These are phyloP conservation scores for Drosophila subpulchrella DNA, from an alignment of 1,140 invertebrate genomes.

Conservation along the genomic window DNA sequence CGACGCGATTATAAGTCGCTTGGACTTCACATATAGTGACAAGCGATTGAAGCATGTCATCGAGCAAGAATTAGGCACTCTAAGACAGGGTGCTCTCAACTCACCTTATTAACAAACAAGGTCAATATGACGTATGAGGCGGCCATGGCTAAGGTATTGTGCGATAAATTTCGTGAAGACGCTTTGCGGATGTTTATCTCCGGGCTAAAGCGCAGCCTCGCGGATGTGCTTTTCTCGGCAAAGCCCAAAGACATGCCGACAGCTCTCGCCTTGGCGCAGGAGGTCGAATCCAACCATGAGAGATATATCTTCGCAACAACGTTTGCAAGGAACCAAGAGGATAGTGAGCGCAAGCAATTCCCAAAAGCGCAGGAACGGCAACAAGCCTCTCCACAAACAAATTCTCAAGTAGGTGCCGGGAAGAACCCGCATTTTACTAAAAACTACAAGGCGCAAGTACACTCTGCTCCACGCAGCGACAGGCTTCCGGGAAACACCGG, in stretches of 20 bases:
- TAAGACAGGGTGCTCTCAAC: not conserved
- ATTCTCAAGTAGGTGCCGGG: no score
- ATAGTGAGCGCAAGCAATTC: slow-evolving; percentile 11
- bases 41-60: not conserved
- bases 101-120: not conserved
- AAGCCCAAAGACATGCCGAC: slow-evolving; percentile 10
- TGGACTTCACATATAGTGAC: not conserved
- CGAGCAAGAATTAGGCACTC: not conserved
- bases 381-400: no score
- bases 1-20: not conserved
- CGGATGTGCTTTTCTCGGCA: not conserved
- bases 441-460: no score
- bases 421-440: no score
- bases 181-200: not conserved
- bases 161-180: not conserved
- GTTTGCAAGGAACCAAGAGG: slow-evolving; percentile 16
- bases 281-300: not conserved
- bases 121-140: not conserved
- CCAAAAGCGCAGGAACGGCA: no score
- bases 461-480: no score
- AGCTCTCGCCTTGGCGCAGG: slow-evolving; percentile 9
- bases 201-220: not conserved
- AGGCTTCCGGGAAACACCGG: no score
- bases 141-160: not conserved
- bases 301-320: no score